These are phyloP conservation scores for Pseudomyrmex cubaensis DNA, from an alignment of 1,140 invertebrate species.

Conservation along the genomic window DNA sequence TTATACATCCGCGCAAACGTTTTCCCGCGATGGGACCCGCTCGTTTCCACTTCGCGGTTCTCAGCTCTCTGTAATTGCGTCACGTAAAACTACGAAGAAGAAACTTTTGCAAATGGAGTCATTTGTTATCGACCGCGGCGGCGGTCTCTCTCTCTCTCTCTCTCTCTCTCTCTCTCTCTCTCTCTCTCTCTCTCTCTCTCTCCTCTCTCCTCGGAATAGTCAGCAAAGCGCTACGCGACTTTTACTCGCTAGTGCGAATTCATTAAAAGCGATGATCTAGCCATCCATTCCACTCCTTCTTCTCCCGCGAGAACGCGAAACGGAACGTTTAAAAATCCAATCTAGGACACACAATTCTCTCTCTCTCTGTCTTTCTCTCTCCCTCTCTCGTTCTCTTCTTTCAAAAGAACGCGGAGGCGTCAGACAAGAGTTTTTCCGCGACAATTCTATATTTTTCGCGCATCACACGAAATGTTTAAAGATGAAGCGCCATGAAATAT, in stretches of 20 bases:
- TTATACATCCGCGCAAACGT: conserved; percentile 56
- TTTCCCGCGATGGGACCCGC: conserved; percentile 45
- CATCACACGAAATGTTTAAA: conserved; percentile 40
- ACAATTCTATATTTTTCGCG: not conserved
- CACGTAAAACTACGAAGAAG: conserved; percentile 56
- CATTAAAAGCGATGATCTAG: conserved; percentile 57
- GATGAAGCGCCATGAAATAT: conserved; percentile 53
- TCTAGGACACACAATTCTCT: conserved; percentile 30
- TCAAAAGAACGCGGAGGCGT: too few relatives aligned
- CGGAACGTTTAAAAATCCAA: conserved; percentile 56
- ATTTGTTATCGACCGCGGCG: conserved; percentile 53
- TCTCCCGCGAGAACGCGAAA: not conserved
- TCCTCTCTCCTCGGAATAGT: not conserved
- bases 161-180: too few relatives aligned
- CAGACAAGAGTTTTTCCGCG: too few relatives aligned
- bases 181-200: too few relatives aligned
- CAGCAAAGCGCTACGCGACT: conserved; percentile 49
- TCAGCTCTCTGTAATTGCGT: conserved; percentile 58
- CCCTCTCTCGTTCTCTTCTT: not conserved
- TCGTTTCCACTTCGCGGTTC: conserved; percentile 60
- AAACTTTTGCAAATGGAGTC: conserved; percentile 61
- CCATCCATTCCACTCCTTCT: conserved; percentile 27
- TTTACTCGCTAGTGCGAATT: conserved; percentile 53
- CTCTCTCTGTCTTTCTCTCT: not conserved
- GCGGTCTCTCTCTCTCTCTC: not conserved